Percentiles rank a stretch among this genome's conserved stretches.
Conservation (phyloP, 2,113 vertebrate genomes). For the Pelobates fuscus region DNA sequence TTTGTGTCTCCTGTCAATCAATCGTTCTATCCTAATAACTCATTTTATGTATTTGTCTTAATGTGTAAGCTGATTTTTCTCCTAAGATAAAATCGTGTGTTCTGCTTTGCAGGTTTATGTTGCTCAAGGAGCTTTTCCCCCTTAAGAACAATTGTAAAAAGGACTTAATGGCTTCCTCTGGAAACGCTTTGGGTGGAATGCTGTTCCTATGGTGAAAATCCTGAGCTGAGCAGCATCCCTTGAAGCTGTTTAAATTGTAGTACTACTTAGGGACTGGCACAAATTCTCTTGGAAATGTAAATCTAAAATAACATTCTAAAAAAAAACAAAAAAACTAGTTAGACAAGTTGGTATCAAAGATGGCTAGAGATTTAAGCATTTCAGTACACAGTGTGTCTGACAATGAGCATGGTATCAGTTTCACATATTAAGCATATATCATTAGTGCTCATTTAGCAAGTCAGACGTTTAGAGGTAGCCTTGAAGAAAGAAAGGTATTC, state of each 20-base stretch:
- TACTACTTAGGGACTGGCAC: slow-evolving; percentile 8
- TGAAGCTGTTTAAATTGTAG: slow-evolving; percentile 29
- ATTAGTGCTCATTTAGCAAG: not conserved
- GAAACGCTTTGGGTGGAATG: slow-evolving; percentile 5
- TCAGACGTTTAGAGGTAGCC: too few species aligned
- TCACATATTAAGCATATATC: slow-evolving; percentile 19
- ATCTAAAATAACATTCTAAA: slow-evolving; percentile 29
- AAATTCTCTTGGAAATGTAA: slow-evolving; percentile 39
- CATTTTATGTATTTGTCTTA: too few species aligned
- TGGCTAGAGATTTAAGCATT: slow-evolving; percentile 36
- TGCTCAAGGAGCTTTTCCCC: slow-evolving; percentile 10
- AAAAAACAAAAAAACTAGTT: slow-evolving; percentile 21
- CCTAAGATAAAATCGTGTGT: not conserved
- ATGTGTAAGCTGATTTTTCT: not conserved
- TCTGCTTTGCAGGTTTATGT: not conserved
- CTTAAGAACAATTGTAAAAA: slow-evolving; percentile 20
- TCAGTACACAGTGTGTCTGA: slow-evolving; percentile 17
- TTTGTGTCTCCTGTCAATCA: too few species aligned
- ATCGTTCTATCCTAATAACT: too few species aligned
- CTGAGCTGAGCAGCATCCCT: not conserved
- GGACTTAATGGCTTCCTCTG: slow-evolving; percentile 13
- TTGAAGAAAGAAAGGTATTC: too few species aligned
- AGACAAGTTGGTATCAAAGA: slow-evolving; percentile 32
- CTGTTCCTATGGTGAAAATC: slow-evolving; percentile 28
- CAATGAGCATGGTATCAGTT: not conserved